phyloP scores from a whole-genome alignment of 2,888 invertebrate species.

The Morinoia aosen region DNA sequence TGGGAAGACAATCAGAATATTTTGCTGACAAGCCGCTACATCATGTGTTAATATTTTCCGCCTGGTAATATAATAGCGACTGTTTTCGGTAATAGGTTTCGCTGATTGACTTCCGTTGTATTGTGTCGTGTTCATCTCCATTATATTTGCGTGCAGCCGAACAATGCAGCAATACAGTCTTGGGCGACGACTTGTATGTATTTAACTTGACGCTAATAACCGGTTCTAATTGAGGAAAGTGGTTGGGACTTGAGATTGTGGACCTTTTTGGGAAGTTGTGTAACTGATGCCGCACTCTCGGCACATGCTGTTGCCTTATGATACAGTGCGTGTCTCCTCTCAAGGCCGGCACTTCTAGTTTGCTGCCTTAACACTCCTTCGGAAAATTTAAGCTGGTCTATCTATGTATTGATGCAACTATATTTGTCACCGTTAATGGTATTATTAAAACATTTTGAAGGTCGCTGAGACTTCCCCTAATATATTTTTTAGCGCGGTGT shows the following conservation, averaged over 20 bases:
- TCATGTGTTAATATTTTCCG: neutral
- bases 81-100: neutral
- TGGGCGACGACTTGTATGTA: conserved; percentile 3
- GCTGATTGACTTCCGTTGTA: neutral
- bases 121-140: conserved; percentile 3
- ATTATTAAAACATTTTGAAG: neutral
- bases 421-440: neutral
- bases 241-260: neutral
- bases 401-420: neutral
- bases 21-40: neutral
- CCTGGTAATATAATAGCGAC: neutral
- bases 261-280: neutral
- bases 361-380: neutral
- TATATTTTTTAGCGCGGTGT: neutral
- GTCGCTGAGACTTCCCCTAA: neutral
- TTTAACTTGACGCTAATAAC: neutral
- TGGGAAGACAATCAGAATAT: neutral
- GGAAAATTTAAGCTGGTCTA: neutral
- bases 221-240: conserved; percentile 12
- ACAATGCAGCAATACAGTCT: neutral
- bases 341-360: neutral
- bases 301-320: neutral
- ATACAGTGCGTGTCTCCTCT: neutral
- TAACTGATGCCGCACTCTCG: neutral
- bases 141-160: neutral